Conservation (phyloP, 2,797 vertebrate genomes). For the Sebastes flavidus region DNA sequence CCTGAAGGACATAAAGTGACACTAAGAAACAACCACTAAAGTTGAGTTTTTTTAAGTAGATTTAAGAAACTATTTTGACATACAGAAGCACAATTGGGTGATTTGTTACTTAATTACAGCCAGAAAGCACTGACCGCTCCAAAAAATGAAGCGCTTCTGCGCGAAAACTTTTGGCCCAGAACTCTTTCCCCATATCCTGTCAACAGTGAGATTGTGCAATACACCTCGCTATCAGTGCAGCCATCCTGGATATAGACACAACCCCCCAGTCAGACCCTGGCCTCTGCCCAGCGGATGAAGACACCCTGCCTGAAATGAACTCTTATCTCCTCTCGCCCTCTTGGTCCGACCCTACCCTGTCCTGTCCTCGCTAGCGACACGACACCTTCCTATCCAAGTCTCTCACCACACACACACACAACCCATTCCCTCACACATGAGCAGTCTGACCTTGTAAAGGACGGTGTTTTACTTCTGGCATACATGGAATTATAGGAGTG, state of each 20-base stretch:
- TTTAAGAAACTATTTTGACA: neutral
- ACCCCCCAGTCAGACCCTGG: slow-evolving; percentile 25
- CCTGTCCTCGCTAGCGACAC: slow-evolving; percentile 54
- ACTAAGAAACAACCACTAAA: neutral
- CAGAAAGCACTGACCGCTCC: neutral
- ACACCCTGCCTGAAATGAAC: slow-evolving; percentile 20
- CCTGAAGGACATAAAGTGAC: neutral
- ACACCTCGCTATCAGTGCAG: slow-evolving; percentile 48
- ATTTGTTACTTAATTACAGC: neutral
- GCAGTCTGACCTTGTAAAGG: slow-evolving; percentile 1
- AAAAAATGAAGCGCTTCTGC: neutral
- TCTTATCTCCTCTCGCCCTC: slow-evolving; percentile 54
- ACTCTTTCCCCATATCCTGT: slow-evolving; percentile 43
- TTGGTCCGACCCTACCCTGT: slow-evolving; percentile 9
- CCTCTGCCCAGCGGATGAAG: slow-evolving; percentile 25
- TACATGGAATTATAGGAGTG: neutral
- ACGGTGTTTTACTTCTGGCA: slow-evolving; percentile 10
- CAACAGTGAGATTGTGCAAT: slow-evolving; percentile 66
- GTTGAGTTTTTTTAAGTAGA: neutral
- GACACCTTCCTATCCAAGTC: slow-evolving; percentile 66
- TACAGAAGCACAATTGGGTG: neutral
- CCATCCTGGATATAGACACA: slow-evolving; percentile 44
- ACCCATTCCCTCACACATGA: slow-evolving; percentile 14
- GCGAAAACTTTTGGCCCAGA: slow-evolving; percentile 21
- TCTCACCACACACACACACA: slow-evolving; percentile 42